Conservation (phyloP, 1,140 invertebrate genomes). For the Sarcophaga peregrina region DNA sequence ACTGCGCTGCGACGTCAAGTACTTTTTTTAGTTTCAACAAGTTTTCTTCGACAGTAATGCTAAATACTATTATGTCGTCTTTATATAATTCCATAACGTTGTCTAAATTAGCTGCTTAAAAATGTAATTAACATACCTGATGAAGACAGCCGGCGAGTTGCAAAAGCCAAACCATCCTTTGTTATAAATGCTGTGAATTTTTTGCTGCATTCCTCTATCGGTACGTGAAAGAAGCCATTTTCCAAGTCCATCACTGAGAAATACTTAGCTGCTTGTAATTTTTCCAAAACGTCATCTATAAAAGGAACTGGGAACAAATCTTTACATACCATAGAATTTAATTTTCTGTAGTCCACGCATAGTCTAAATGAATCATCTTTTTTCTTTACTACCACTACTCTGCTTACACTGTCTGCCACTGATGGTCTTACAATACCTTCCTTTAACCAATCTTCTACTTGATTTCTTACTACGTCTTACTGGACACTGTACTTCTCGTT, state of each 20-base stretch:
- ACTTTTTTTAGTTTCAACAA: constrained; percentile 42
- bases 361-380: constrained; percentile 18
- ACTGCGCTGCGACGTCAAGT: constrained; percentile 34
- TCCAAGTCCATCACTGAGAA: no score
- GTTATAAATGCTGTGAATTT: no score
- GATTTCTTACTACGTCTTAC: not conserved
- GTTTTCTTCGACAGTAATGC: constrained; percentile 24
- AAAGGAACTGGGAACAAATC: constrained; percentile 37
- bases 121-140: constrained; percentile 12
- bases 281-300: not conserved
- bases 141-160: no score
- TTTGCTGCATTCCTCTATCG: no score
- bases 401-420: not conserved
- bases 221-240: no score
- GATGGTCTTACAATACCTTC: not conserved
- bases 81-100: constrained; percentile 45
- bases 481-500: not conserved
- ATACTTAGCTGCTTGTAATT: not conserved
- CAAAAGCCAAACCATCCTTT: no score
- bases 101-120: constrained; percentile 36
- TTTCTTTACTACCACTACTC: constrained; percentile 21
- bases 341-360: no score
- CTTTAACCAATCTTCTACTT: not conserved
- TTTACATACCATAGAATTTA: constrained; percentile 18
- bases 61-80: constrained; percentile 48